These are phyloP conservation scores for Apistogramma diplotaenia DNA, from an alignment of 2,113 vertebrate genomes.

Conservation along the genomic window DNA sequence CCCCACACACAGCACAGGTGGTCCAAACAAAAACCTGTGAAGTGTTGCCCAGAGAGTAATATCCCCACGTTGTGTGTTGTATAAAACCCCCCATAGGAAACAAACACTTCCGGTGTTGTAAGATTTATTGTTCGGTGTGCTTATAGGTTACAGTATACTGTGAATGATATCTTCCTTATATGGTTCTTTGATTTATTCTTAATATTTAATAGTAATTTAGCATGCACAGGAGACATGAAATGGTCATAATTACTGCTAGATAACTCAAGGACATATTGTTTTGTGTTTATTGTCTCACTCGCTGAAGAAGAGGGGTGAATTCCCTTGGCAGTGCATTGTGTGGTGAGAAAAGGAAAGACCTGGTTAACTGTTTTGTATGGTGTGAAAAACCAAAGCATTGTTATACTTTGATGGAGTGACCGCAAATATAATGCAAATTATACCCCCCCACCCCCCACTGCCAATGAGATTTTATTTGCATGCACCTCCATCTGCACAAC, in stretches of 20 bases:
- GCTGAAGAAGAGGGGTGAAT: conserved; percentile 47
- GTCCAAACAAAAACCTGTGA: conserved; percentile 75
- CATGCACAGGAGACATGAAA: conserved; percentile 28
- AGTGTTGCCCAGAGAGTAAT: conserved; percentile 72
- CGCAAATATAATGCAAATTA: conserved; percentile 13
- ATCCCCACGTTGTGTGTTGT: conserved; percentile 64
- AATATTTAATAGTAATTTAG: conserved; percentile 25
- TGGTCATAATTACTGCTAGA: conserved; percentile 34
- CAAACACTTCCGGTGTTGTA: conserved; percentile 73
- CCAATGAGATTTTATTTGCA: conserved; percentile 1
- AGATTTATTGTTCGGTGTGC: conserved; percentile 69
- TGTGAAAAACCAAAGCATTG: conserved; percentile 59
- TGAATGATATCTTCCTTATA: conserved; percentile 72
- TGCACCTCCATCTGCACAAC: neutral
- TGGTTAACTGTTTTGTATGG: conserved; percentile 38
- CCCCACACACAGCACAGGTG: conserved; percentile 72
- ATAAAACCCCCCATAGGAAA: conserved; percentile 75
- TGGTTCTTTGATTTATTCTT: conserved; percentile 34
- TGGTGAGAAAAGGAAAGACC: conserved; percentile 62
- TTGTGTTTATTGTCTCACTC: conserved; percentile 48
- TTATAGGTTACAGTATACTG: conserved; percentile 60
- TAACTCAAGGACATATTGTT: conserved; percentile 63
- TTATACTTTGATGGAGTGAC: conserved; percentile 58
- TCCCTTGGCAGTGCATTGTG: conserved; percentile 43
- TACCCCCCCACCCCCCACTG: neutral